Percentiles rank a stretch among this genome's conserved stretches.
These are phyloP conservation scores for Lithobates pipiens DNA, from an alignment of 2,797 vertebrate species.

Conservation along the genomic window DNA sequence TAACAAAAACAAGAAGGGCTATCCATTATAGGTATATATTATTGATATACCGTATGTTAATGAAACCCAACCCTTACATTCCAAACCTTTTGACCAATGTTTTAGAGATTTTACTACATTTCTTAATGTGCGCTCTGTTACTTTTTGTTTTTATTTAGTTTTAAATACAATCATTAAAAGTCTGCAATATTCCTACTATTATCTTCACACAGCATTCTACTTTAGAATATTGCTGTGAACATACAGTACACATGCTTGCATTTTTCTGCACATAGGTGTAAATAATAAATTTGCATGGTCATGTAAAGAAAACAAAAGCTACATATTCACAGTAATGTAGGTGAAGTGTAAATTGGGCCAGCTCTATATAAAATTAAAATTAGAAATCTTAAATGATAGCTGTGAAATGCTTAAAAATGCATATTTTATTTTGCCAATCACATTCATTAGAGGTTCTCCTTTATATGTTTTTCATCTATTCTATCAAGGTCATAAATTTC, in stretches of 20 bases:
- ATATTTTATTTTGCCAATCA: constrained; percentile 37
- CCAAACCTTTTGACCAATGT: not conserved
- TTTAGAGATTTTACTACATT: not conserved
- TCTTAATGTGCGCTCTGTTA: not conserved
- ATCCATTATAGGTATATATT: too few relatives aligned
- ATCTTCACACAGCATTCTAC: not conserved
- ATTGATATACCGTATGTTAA: not conserved
- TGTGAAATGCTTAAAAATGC: constrained; percentile 36
- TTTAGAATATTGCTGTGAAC: not conserved
- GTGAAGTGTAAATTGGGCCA: not conserved
- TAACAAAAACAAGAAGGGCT: too few relatives aligned
- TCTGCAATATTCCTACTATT: too few relatives aligned
- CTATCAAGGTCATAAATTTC: constrained; percentile 60
- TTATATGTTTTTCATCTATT: constrained; percentile 46
- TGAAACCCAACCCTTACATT: not conserved
- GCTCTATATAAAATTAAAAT: constrained; percentile 10
- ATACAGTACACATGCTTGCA: not conserved
- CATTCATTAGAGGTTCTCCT: constrained; percentile 46
- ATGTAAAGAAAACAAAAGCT: not conserved
- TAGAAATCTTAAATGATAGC: not conserved
- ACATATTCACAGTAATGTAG: not conserved
- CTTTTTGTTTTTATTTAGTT: not conserved
- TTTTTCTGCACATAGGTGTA: not conserved
- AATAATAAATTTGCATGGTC: not conserved
- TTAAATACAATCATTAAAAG: not conserved